A percentile compares a stretch with the other conserved stretches of the same genome.
phyloP scores from a whole-genome alignment of 2,888 invertebrate genomes.

The Amblyjoppa fuscipennis region DNA sequence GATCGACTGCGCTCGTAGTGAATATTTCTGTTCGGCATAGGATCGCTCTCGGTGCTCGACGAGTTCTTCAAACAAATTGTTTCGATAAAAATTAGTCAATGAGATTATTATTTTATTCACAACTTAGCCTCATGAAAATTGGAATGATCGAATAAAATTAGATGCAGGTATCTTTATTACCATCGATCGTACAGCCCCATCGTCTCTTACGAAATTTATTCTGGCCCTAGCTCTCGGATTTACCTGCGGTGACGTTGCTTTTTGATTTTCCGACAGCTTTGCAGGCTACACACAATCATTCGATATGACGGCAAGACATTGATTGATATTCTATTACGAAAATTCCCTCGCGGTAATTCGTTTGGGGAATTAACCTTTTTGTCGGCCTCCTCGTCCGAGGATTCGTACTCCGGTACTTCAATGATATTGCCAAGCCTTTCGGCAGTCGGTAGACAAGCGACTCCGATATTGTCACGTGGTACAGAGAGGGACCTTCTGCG shows the following conservation, averaged over 20 bases:
- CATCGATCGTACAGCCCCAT: slow-evolving; percentile 24
- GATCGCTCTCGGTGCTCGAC: slow-evolving; percentile 46
- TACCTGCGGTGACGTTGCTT: not conserved
- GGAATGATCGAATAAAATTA: not conserved
- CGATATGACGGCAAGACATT: not conserved
- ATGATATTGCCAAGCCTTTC: slow-evolving; percentile 59
- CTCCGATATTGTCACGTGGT: slow-evolving; percentile 66
- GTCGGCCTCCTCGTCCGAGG: slow-evolving; percentile 38
- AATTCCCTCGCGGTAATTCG: not conserved
- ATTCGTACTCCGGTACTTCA: slow-evolving; percentile 59
- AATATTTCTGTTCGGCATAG: not conserved
- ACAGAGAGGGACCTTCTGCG: slow-evolving; percentile 59
- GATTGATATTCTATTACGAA: not conserved
- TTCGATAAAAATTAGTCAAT: not conserved
- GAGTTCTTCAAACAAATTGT: slow-evolving; percentile 29
- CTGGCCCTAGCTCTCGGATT: slow-evolving; percentile 27
- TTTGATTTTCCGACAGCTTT: slow-evolving; percentile 24
- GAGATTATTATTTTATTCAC: not conserved
- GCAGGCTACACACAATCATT: not conserved
- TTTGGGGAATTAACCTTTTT: slow-evolving; percentile 42
- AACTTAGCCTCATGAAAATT: not conserved
- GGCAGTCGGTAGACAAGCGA: slow-evolving; percentile 62
- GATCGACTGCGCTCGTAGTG: slow-evolving; percentile 50
- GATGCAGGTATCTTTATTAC: slow-evolving; percentile 6
- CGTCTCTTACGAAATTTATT: slow-evolving; percentile 3